Base-by-base conservation (phyloP, 2,113 vertebrate genomes). In the Rallus limicola region DNA sequence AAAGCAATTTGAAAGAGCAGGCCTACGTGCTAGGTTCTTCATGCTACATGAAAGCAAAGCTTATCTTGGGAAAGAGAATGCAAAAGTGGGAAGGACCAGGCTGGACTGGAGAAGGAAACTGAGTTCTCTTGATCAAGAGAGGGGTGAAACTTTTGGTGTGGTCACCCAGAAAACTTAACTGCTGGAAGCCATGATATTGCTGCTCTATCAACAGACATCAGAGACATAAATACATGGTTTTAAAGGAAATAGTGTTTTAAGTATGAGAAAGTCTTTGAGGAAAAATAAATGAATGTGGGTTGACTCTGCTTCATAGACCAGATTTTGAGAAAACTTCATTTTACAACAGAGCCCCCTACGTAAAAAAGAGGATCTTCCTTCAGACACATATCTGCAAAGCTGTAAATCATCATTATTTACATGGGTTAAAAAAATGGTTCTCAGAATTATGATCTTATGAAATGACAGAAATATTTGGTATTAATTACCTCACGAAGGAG, bases 401-500 rank as follows among this genome's bases (percentile, higher is more conserved):
- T 84, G 62, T 56, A 89, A 86, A 75, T 69, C n/a, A 18, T 38
- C 10, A 8, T 64, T 70, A 31, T 86, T 91, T 91, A 82, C 25
- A 6, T 25, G 21, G 33, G 26, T 91, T 81, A 72, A 92, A 93
- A 76, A 93, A 75, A 21, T 53, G 4, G 3, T 62, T 84, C 33
- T 92, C 44, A 69, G 48, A 85, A 94, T 82, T 76, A 86, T 16
- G 72, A 93, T 81, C 68, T 75, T 88, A 68, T 18, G 52, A 91
- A 88, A 69, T 65, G 55, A 76, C 59, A 93, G 58, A 75, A 94
- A 70, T 48, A 5, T 84, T 88, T 93, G 93, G 59, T 95, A 82
- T 93, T 90, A 94, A 94, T 92, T 72, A 72, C n/a, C 33, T 70
- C 42, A 87, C 12, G 55, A 88, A 93, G 83, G n/a, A 86, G n/a